Evolutionary conservation across 1,140 invertebrate genomes (phyloP).

Genomic region (Drosophila sulfurigaster): DNA sequence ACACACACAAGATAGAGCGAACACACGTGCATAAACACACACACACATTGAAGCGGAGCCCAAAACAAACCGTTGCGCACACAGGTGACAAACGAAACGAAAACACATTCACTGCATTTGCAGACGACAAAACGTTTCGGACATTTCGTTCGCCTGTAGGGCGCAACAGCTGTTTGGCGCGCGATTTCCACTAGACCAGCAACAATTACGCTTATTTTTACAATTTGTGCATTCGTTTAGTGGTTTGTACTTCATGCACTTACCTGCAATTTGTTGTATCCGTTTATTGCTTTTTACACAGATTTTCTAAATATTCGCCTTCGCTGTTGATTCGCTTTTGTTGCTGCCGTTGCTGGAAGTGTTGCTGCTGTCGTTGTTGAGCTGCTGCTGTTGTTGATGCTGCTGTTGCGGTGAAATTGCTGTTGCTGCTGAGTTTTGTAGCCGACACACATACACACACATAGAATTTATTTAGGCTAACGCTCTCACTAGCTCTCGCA

Average conservation of each 20-base stretch:
- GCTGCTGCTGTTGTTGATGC: constrained; percentile 27
- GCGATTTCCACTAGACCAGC: constrained; percentile 37
- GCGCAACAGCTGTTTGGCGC: constrained; percentile 68
- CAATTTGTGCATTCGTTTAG: constrained; percentile 4
- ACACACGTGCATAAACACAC: background rate
- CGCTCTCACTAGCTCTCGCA: constrained; percentile 10
- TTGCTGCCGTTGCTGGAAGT: constrained; percentile 14
- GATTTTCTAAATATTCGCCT: constrained; percentile 16
- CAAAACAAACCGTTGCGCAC: constrained; percentile 25
- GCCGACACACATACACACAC: constrained; percentile 19
- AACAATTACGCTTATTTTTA: constrained; percentile 31
- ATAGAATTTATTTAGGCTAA: constrained; percentile 39
- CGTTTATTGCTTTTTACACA: constrained; percentile 23
- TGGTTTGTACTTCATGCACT: background rate
- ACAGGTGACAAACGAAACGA: constrained; percentile 43
- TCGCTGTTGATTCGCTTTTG: constrained; percentile 14
- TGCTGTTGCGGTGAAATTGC: constrained; percentile 51
- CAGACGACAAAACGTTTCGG: constrained; percentile 13
- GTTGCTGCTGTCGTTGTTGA: constrained; percentile 23
- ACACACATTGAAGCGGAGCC: background rate
- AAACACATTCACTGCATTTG: constrained; percentile 12
- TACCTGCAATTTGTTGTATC: constrained; percentile 31
- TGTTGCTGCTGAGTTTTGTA: constrained; percentile 39
- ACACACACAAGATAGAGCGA: background rate
- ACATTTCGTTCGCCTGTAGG: constrained; percentile 50